These are phyloP conservation scores for Cosmia pyralina DNA, from an alignment of 2,888 invertebrate genomes.

Conservation along the genomic window DNA sequence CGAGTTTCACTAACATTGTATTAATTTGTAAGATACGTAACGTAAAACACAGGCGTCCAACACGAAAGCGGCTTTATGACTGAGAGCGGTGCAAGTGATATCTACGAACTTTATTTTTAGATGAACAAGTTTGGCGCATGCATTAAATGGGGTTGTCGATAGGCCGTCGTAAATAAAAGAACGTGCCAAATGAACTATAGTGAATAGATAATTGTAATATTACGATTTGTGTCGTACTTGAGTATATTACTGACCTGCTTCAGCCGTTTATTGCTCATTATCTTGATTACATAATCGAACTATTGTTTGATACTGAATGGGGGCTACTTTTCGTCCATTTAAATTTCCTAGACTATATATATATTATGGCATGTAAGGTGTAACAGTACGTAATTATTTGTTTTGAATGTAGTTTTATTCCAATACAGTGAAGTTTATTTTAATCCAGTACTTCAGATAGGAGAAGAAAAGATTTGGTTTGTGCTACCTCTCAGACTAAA, in stretches of 20 bases:
- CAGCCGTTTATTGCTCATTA: not conserved
- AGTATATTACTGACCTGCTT: conserved; percentile 48
- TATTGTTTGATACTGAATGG: not conserved
- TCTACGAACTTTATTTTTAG: conserved; percentile 64
- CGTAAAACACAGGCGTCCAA: conserved; percentile 72
- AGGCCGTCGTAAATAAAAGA: conserved; percentile 60
- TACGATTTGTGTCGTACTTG: conserved; percentile 34
- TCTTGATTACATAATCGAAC: conserved; percentile 38
- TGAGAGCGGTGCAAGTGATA: conserved; percentile 62
- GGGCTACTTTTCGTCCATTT: too few relatives aligned
- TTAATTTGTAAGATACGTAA: conserved; percentile 61
- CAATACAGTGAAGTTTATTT: too few relatives aligned
- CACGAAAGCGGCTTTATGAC: conserved; percentile 68
- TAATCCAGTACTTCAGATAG: too few relatives aligned
- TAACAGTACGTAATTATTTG: too few relatives aligned
- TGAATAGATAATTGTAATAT: conserved; percentile 41
- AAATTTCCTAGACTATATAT: too few relatives aligned
- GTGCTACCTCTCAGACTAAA: too few relatives aligned
- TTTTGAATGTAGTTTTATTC: too few relatives aligned
- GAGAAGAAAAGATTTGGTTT: too few relatives aligned
- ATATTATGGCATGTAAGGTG: too few relatives aligned
- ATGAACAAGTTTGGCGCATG: conserved; percentile 63
- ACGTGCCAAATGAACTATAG: conserved; percentile 58
- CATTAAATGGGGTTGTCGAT: conserved; percentile 64
- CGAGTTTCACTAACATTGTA: conserved; percentile 82